Percentiles rank a stretch among this genome's conserved stretches.
phyloP scores from a whole-genome alignment of 1,140 invertebrate species.

The Colletes latitarsis region DNA sequence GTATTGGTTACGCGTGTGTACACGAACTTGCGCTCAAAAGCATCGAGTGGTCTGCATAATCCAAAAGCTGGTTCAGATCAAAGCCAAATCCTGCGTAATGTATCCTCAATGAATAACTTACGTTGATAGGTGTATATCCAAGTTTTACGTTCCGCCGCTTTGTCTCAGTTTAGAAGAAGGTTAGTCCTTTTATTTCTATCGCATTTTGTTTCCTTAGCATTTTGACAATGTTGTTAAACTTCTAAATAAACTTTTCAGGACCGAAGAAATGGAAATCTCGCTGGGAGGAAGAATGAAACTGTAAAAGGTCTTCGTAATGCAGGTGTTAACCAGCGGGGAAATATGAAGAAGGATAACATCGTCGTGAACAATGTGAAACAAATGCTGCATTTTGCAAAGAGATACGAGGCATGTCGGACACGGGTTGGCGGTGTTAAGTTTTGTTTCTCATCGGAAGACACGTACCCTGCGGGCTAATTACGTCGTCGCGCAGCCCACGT shows the following conservation, averaged over 20 bases:
- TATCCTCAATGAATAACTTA: conserved; percentile 75
- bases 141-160: background rate
- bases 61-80: conserved; percentile 70
- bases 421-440: background rate
- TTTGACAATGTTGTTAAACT: too few species aligned
- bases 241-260: background rate
- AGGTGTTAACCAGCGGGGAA: background rate
- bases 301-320: background rate
- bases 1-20: background rate
- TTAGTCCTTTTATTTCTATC: background rate
- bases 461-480: conserved; percentile 64
- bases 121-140: background rate
- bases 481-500: conserved; percentile 48
- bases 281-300: conserved; percentile 1
- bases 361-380: conserved; percentile 18
- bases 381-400: conserved; percentile 29
- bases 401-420: conserved; percentile 16
- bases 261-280: background rate
- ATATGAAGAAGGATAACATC: conserved; percentile 30
- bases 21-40: background rate
- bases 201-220: too few species aligned
- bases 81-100: conserved; percentile 70
- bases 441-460: conserved; percentile 6
- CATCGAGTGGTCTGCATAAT: conserved; percentile 65
- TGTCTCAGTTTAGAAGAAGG: background rate